Conservation (phyloP, 2,888 invertebrate genomes). For the Notodonta ziczac region DNA sequence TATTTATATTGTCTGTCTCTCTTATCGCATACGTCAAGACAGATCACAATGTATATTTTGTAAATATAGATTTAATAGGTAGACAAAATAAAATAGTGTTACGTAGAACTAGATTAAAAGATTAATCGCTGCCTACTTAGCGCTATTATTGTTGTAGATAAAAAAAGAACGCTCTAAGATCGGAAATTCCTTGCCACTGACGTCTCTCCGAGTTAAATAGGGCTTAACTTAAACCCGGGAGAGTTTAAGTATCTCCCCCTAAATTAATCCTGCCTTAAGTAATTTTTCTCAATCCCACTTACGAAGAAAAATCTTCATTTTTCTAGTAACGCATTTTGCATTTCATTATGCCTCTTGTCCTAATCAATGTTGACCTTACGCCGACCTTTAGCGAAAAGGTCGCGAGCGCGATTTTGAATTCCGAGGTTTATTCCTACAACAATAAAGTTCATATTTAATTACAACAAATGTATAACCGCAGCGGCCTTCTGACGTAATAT, state of each 20-base stretch:
- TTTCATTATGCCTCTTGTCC: conserved; percentile 28
- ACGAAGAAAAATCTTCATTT: conserved; percentile 3
- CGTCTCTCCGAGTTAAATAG: conserved; percentile 25
- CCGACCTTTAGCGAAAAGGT: conserved; percentile 61
- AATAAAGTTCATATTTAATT: conserved; percentile 36
- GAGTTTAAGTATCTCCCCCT: neutral
- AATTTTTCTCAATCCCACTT: conserved; percentile 3
- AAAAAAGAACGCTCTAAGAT: conserved; percentile 20
- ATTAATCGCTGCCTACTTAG: too few relatives aligned
- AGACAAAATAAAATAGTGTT: too few relatives aligned
- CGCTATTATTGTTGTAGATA: conserved; percentile 12
- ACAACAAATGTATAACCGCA: conserved; percentile 37
- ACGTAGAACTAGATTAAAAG: too few relatives aligned
- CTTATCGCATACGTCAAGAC: too few relatives aligned
- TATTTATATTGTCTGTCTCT: too few relatives aligned
- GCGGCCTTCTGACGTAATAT: conserved; percentile 52
- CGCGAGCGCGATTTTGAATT: conserved; percentile 31
- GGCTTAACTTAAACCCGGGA: neutral
- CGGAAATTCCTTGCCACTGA: conserved; percentile 26
- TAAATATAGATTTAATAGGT: too few relatives aligned
- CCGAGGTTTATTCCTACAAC: conserved; percentile 30
- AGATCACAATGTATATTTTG: too few relatives aligned
- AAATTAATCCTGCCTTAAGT: conserved; percentile 8
- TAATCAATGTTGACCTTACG: conserved; percentile 55
- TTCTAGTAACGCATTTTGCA: conserved; percentile 30